phyloP scores from a whole-genome alignment of 2,888 invertebrate genomes.

The Marronus borbonicus region DNA sequence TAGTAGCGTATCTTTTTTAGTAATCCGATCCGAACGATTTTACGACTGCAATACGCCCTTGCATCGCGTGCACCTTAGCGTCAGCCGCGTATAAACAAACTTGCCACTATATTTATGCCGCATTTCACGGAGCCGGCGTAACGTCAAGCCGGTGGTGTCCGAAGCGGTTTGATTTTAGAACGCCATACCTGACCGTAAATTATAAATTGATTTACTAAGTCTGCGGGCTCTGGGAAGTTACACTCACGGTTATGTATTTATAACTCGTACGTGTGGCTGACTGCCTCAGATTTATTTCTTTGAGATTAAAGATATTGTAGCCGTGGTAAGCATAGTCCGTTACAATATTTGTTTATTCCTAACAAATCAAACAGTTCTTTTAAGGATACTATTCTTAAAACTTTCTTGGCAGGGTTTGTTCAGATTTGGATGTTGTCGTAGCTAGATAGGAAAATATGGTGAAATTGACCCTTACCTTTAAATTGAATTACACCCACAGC shows the following conservation, averaged over 20 bases:
- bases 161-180: slow-evolving; percentile 1
- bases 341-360: too few species aligned
- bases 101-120: not conserved
- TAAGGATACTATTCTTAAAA: too few species aligned
- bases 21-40: slow-evolving; percentile 1
- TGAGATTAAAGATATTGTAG: too few species aligned
- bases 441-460: too few species aligned
- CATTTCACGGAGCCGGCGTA: not conserved
- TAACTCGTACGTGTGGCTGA: not conserved
- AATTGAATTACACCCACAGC: not conserved
- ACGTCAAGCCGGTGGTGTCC: slow-evolving; percentile 7
- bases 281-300: too few species aligned
- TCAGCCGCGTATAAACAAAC: slow-evolving; percentile 1
- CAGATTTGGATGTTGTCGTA: too few species aligned
- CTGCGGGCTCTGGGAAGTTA: not conserved
- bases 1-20: slow-evolving; percentile 15
- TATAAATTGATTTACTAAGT: slow-evolving; percentile 18
- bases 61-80: slow-evolving; percentile 8
- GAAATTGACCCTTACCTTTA: slow-evolving; percentile 15
- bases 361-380: too few species aligned
- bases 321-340: too few species aligned
- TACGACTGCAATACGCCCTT: slow-evolving; percentile 14
- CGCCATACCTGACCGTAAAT: slow-evolving; percentile 11
- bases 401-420: too few species aligned
- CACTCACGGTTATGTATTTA: not conserved